These are phyloP conservation scores for Caenorhabditis macrosperma DNA, from an alignment of 2,888 invertebrate genomes.

Conservation along the genomic window DNA sequence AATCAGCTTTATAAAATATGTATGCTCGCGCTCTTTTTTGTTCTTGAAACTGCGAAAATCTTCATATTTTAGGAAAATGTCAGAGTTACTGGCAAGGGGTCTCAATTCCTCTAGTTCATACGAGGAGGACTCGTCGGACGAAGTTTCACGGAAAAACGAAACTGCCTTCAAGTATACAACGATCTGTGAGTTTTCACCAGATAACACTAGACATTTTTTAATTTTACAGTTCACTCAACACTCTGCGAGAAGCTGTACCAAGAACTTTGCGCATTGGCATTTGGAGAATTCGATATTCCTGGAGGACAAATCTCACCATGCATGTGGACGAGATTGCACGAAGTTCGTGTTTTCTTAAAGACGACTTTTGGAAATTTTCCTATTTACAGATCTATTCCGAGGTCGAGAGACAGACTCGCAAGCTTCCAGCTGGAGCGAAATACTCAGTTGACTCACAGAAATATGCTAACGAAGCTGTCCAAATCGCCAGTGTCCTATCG, in stretches of 20 bases:
- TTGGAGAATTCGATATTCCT: slow-evolving; percentile 48
- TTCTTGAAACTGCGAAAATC: no score
- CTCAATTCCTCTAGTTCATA: slow-evolving; percentile 7
- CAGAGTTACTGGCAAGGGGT: slow-evolving; percentile 5
- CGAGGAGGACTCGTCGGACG: background rate
- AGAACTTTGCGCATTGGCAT: slow-evolving; percentile 35
- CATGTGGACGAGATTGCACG: slow-evolving; percentile 55
- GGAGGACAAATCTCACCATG: slow-evolving; percentile 45
- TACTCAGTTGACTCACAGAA: slow-evolving; percentile 34
- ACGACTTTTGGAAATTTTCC: no score
- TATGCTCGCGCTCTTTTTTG: no score
- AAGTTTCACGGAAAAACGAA: slow-evolving; percentile 28
- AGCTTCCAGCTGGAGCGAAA: slow-evolving; percentile 32
- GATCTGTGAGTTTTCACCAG: slow-evolving; percentile 25
- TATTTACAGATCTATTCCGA: slow-evolving; percentile 47
- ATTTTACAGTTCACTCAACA: slow-evolving; percentile 46
- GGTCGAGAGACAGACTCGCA: slow-evolving; percentile 44
- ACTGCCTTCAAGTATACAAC: slow-evolving; percentile 47
- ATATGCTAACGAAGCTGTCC: slow-evolving; percentile 59
- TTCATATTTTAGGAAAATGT: slow-evolving; percentile 26
- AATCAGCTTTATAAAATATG: no score
- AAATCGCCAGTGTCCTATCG: slow-evolving; percentile 45
- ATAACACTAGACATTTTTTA: background rate
- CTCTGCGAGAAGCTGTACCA: slow-evolving; percentile 50
- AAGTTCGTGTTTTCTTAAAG: slow-evolving; percentile 7